phyloP scores from a whole-genome alignment of 2,888 invertebrate species.

The Acanthococcus lagerstroemiae region DNA sequence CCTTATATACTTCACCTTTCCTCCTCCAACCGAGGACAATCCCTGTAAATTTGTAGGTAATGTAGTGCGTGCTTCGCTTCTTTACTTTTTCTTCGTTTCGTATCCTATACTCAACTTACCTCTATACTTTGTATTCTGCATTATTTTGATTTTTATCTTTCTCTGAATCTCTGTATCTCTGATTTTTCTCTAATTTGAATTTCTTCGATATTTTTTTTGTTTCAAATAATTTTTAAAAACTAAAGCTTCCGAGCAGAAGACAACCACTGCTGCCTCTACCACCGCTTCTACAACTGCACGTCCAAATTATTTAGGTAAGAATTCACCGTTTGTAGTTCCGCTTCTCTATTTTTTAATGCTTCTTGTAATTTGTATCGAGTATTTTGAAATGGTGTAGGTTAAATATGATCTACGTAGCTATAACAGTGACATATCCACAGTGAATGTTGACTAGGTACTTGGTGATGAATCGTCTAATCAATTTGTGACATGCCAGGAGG shows the following conservation, averaged over 20 bases:
- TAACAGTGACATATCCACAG: no score
- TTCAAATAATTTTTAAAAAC: constrained; percentile 11
- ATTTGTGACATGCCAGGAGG: no score
- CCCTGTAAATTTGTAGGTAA: no score
- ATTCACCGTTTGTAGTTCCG: constrained; percentile 11
- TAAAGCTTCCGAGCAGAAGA: constrained; percentile 30
- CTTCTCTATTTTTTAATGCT: background rate
- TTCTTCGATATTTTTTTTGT: constrained; percentile 17
- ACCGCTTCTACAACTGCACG: constrained; percentile 31
- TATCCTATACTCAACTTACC: background rate
- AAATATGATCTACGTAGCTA: no score
- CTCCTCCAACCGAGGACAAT: no score
- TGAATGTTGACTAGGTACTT: no score
- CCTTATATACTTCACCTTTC: no score
- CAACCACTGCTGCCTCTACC: constrained; percentile 31
- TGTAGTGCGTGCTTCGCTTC: background rate
- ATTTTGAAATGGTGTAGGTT: no score
- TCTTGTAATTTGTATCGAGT: no score
- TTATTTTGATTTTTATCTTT: background rate
- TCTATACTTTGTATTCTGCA: background rate
- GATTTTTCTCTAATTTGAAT: constrained; percentile 16
- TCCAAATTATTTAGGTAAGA: constrained; percentile 31
- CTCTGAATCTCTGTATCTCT: no score
- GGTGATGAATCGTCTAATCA: no score
- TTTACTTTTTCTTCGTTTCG: background rate